Evolutionary conservation across 2,797 vertebrate species (phyloP).

Genomic region (Onychomys arenicola): DNA sequence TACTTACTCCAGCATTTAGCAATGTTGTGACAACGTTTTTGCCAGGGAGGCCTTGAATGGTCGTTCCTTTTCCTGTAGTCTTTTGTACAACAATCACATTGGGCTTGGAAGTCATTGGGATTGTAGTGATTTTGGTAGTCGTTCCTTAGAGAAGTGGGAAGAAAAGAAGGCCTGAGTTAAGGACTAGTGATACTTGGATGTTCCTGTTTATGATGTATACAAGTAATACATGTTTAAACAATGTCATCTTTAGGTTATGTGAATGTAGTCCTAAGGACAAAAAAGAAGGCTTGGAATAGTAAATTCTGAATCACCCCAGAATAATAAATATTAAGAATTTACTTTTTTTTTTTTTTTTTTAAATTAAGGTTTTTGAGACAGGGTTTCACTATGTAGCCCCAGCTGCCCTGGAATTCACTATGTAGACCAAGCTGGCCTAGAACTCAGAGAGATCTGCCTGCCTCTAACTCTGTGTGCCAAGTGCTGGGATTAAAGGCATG

Average conservation of each 20-base stretch:
- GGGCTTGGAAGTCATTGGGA: slow-evolving; percentile 99
- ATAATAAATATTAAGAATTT: slow-evolving; percentile 58
- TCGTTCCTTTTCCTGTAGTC: slow-evolving; percentile 97
- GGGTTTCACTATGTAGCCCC: not conserved
- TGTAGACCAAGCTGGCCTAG: not conserved
- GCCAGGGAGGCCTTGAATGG: slow-evolving; percentile 97
- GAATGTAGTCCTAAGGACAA: slow-evolving; percentile 47
- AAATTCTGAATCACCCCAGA: slow-evolving; percentile 50
- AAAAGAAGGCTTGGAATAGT: slow-evolving; percentile 60
- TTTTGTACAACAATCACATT: slow-evolving; percentile 99
- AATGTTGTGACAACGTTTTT: slow-evolving; percentile 99
- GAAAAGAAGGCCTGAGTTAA: slow-evolving; percentile 77
- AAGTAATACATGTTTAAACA: slow-evolving; percentile 51
- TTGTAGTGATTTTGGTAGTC: slow-evolving; percentile 99
- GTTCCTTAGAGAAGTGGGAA: slow-evolving; percentile 90
- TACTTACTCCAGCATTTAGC: slow-evolving; percentile 96
- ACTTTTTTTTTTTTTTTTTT: not conserved
- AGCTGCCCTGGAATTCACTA: not conserved
- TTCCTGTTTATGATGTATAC: slow-evolving; percentile 61
- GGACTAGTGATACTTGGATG: slow-evolving; percentile 56
- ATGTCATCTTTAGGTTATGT: slow-evolving; percentile 21
- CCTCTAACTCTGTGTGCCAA: not conserved
- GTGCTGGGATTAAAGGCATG: not conserved
- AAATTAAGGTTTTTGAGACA: not conserved
- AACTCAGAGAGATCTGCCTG: not conserved